Percentiles rank a stretch among this genome's conserved stretches.
phyloP scores from a whole-genome alignment of 2,113 vertebrate genomes.

The Mionectes macconnelli region DNA sequence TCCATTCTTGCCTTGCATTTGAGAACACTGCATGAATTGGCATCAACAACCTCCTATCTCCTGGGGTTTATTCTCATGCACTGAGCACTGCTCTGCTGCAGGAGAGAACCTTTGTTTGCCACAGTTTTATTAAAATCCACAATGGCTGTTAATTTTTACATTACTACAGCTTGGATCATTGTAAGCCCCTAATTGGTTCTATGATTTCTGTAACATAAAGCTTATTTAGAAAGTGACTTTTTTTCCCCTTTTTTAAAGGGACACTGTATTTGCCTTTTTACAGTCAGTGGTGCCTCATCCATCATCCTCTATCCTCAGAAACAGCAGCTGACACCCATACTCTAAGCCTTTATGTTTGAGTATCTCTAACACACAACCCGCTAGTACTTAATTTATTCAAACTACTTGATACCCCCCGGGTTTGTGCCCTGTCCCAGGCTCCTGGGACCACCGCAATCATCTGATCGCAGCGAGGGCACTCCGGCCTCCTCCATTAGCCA shows the following conservation, averaged over 20 bases:
- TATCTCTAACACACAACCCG: accelerated
- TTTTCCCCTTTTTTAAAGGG: neutral
- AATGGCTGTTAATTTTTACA: neutral
- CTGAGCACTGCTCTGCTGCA: neutral
- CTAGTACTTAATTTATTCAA: neutral
- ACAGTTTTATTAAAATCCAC: neutral
- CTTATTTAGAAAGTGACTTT: neutral
- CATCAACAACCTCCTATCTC: accelerated
- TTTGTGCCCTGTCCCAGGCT: neutral
- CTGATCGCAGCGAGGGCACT: accelerated
- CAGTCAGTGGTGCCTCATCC: neutral
- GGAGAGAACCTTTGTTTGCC: neutral
- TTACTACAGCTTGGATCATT: neutral
- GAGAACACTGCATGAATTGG: accelerated
- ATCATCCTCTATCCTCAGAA: neutral
- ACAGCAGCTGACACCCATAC: accelerated
- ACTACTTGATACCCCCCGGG: accelerated
- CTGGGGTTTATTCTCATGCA: neutral
- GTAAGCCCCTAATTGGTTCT: neutral
- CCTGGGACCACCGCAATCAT: accelerated
- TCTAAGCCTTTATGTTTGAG: neutral
- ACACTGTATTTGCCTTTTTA: neutral
- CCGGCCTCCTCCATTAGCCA: neutral
- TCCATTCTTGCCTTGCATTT: neutral
- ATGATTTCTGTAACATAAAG: neutral